phyloP scores from a whole-genome alignment of 2,797 vertebrate genomes.

The Scleropages formosus region DNA sequence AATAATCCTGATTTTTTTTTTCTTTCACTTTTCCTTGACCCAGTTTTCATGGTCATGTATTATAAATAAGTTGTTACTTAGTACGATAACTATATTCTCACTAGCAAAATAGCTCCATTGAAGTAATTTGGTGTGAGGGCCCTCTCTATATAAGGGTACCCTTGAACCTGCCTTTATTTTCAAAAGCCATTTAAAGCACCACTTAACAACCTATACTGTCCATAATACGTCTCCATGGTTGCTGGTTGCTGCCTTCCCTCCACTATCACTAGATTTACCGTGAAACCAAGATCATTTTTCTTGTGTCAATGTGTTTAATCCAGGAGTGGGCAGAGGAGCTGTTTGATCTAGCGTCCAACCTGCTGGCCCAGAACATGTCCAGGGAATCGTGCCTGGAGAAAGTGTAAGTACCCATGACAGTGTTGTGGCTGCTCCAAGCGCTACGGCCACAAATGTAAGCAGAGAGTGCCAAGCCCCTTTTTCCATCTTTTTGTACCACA shows the following conservation, averaged over 20 bases:
- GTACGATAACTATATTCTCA: no score
- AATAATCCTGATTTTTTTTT: background rate
- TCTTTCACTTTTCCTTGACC: background rate
- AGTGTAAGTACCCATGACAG: slow-evolving; percentile 74
- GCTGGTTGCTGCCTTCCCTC: background rate
- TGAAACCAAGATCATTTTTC: slow-evolving; percentile 27
- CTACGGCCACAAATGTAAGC: background rate
- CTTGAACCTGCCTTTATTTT: no score
- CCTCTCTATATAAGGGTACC: no score
- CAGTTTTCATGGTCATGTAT: background rate
- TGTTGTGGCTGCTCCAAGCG: background rate
- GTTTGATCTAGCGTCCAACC: slow-evolving; percentile 91
- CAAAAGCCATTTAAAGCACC: no score
- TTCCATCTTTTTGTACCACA: slow-evolving; percentile 9
- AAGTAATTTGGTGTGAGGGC: no score
- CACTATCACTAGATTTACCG: background rate
- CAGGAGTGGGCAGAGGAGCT: slow-evolving; percentile 96
- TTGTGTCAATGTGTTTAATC: slow-evolving; percentile 41
- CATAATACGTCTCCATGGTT: no score
- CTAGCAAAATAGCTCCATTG: no score
- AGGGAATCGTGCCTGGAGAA: slow-evolving; percentile 93
- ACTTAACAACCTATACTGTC: no score
- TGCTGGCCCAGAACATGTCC: slow-evolving; percentile 94
- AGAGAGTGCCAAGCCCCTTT: background rate
- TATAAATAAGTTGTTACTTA: background rate